Base-by-base conservation (phyloP, 2,888 invertebrate species). In the Aphodius granarius region DNA sequence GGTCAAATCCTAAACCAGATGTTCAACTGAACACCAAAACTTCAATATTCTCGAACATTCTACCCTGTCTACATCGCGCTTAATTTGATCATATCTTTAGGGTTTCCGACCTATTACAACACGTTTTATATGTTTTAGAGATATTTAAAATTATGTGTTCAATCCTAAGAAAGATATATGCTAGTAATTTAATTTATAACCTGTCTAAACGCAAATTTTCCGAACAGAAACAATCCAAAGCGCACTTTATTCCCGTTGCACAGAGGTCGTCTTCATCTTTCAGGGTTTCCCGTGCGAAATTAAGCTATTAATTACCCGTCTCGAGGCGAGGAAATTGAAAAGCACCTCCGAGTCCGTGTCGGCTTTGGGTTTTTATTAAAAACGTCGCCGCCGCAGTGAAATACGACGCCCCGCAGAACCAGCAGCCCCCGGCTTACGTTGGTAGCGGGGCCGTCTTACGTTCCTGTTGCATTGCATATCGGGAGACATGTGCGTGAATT, bases 241-340 rank as follows among this genome's bases (percentile, higher is more conserved):
- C 43, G 43, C 43, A 43, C 66, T 18, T 15, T 17, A 19, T 21
- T 18, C 18, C 19, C 17, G 64, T 64, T 21, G 6, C 66, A 66
- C 66, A 18, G n/a, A 15, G 66, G 20, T 66, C 66, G 20, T 66
- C 66, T 66, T 66, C 66, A n/a, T 19, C 66, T 66, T 21, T 66
- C n/a, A 21, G 66, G 20, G 21, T 66, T 18, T 21, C 66, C 5
- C 66, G 66, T 21, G 66, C 66, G 66, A 66, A 21, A 21, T 66
- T 43, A 43, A 43, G 43, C 43, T 9, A 43, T 43, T 43, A 43
- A 43, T 43, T 43, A 43, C 43, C 43, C 43, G 43, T 43, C 43
- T 6, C 43, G 3, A 43, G 43, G 43, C 43, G 43, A 43, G 43
- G 43, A 43, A 43, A 43, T 43, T 43, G 43, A 43, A 43, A 43